These are phyloP conservation scores for Choloepus hoffmanni DNA, from an alignment of 2,113 vertebrate species.

Conservation along the genomic window DNA sequence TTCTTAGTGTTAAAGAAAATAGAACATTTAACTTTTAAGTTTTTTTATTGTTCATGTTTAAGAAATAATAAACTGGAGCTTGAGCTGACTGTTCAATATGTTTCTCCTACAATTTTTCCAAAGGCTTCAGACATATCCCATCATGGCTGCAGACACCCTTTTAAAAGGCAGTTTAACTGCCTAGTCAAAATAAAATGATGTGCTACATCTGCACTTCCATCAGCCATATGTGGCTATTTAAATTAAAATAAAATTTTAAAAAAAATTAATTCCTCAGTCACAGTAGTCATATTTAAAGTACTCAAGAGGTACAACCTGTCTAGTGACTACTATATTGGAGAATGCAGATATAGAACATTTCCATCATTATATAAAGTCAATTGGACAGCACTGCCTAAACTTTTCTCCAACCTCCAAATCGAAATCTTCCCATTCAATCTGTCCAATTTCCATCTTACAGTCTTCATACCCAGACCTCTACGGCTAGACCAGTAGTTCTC, in stretches of 20 bases:
- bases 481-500: not conserved
- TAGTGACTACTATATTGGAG: not conserved
- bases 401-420: not conserved
- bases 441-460: not conserved
- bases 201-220: not conserved
- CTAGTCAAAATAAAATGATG: not conserved
- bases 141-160: not conserved
- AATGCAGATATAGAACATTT: no score
- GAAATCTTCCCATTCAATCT: not conserved
- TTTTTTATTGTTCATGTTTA: not conserved
- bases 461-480: not conserved
- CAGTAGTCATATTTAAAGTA: not conserved
- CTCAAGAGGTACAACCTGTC: not conserved
- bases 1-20: not conserved
- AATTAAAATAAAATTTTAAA: not conserved
- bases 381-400: rapidly evolving
- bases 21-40: not conserved
- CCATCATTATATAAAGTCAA: not conserved
- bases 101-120: not conserved
- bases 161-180: not conserved
- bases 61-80: not conserved
- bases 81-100: not conserved
- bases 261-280: not conserved
- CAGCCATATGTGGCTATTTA: not conserved
- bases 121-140: not conserved